These are phyloP conservation scores for Argentina silus DNA, from an alignment of 2,797 vertebrate species.

Conservation along the genomic window DNA sequence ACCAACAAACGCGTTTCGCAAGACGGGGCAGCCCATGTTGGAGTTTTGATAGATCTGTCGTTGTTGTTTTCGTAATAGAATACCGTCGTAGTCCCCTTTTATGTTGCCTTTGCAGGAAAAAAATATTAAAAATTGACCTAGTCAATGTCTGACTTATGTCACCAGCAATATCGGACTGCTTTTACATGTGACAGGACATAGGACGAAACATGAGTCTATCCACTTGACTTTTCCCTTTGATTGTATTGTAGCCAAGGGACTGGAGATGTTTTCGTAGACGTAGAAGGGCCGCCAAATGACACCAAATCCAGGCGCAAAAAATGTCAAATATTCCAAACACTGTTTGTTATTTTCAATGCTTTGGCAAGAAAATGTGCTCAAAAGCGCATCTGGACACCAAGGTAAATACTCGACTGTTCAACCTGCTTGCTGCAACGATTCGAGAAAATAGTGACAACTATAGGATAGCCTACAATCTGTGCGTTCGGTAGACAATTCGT, in stretches of 20 bases:
- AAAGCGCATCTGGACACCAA: slow-evolving; percentile 34
- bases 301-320: slow-evolving; percentile 46
- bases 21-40: slow-evolving; percentile 77
- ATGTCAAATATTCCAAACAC: slow-evolving; percentile 59
- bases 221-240: slow-evolving; percentile 58
- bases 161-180: slow-evolving; percentile 60
- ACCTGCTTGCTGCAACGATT: slow-evolving; percentile 27
- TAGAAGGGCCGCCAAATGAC: slow-evolving; percentile 46
- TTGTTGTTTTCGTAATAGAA: slow-evolving; percentile 52
- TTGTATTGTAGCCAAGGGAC: slow-evolving; percentile 38
- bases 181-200: slow-evolving; percentile 61
- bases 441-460: neutral
- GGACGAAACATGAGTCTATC: slow-evolving; percentile 57
- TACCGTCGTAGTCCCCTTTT: slow-evolving; percentile 66
- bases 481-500: slow-evolving; percentile 48
- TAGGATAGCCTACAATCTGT: slow-evolving; percentile 33
- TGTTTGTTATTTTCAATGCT: slow-evolving; percentile 39
- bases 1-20: slow-evolving; percentile 72
- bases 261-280: slow-evolving; percentile 50
- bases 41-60: slow-evolving; percentile 64
- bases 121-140: slow-evolving; percentile 27
- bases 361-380: slow-evolving; percentile 16
- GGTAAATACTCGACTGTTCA: slow-evolving; percentile 35
- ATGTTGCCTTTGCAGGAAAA: slow-evolving; percentile 33
- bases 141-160: slow-evolving; percentile 41